Conservation (phyloP, 2,888 invertebrate genomes). For the Cetonia aurata region DNA sequence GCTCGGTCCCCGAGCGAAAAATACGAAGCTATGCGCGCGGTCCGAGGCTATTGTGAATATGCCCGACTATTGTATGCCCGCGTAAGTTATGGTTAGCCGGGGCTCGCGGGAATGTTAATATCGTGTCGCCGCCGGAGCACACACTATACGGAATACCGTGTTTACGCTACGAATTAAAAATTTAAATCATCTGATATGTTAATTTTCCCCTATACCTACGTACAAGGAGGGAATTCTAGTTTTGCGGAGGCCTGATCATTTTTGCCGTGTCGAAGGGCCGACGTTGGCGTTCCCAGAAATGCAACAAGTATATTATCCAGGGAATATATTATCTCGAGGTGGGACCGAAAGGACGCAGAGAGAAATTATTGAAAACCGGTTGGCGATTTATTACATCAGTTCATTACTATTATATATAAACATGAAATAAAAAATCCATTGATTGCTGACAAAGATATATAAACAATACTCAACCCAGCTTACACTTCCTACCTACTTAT, state of each 20-base stretch:
- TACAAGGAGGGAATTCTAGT: constrained; percentile 20
- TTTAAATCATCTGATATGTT: constrained; percentile 56
- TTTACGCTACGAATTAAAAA: constrained; percentile 52
- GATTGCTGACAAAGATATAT: too few species aligned
- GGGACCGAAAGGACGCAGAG: too few species aligned
- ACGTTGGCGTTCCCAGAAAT: not conserved
- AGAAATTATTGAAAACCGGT: too few species aligned
- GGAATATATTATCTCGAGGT: not conserved
- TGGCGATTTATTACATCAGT: too few species aligned
- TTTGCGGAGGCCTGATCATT: not conserved
- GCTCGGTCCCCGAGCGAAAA: constrained; percentile 49
- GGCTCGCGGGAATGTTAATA: constrained; percentile 56
- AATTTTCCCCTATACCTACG: constrained; percentile 49
- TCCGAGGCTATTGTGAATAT: constrained; percentile 53
- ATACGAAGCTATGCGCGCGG: constrained; percentile 52
- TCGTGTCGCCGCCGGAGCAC: constrained; percentile 49
- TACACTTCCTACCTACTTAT: too few species aligned
- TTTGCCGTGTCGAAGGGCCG: not conserved
- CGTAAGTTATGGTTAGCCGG: constrained; percentile 55
- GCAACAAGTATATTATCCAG: constrained; percentile 17
- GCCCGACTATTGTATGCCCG: constrained; percentile 56
- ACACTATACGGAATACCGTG: constrained; percentile 50
- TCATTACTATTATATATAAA: too few species aligned
- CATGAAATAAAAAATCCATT: too few species aligned
- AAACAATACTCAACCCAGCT: too few species aligned